These are phyloP conservation scores for Gambusia affinis DNA, from an alignment of 2,113 vertebrate genomes.

Conservation along the genomic window DNA sequence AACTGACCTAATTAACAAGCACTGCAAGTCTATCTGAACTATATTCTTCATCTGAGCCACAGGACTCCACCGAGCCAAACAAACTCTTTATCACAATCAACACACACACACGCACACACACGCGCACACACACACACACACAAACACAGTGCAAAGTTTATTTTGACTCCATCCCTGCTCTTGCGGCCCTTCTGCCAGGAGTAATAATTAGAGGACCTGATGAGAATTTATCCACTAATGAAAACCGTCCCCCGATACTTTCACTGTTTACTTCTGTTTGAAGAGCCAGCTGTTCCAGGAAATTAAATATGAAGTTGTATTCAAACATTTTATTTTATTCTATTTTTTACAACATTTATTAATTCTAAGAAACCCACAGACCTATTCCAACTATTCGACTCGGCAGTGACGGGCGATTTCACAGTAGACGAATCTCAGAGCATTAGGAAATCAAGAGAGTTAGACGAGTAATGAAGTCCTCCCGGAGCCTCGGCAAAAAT, in stretches of 20 bases:
- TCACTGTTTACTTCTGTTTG: constrained; percentile 12
- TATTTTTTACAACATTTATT: not conserved
- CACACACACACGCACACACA: not conserved
- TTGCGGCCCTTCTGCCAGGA: not conserved
- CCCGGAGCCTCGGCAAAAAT: not conserved
- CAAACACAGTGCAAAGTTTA: not conserved
- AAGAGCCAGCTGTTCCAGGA: constrained; percentile 22
- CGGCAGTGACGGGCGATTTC: not conserved
- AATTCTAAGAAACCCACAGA: not conserved
- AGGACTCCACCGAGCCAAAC: not conserved
- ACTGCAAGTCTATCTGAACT: not conserved
- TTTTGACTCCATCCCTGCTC: constrained; percentile 5
- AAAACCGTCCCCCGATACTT: constrained; percentile 10
- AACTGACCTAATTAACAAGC: not conserved
- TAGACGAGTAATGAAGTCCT: constrained; percentile 22
- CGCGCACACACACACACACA: not conserved
- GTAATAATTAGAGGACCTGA: constrained; percentile 8
- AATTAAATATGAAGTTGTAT: constrained; percentile 4
- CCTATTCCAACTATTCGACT: constrained; percentile 1
- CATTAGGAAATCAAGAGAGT: not conserved
- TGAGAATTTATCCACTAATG: constrained; percentile 15
- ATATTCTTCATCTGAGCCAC: not conserved
- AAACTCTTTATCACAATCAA: constrained; percentile 9
- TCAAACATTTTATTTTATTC: not conserved
- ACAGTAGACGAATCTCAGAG: not conserved